A percentile compares a stretch with the other conserved stretches of the same genome.
Conservation (phyloP, 2,113 vertebrate species). For the Pangasianodon hypophthalmus region DNA sequence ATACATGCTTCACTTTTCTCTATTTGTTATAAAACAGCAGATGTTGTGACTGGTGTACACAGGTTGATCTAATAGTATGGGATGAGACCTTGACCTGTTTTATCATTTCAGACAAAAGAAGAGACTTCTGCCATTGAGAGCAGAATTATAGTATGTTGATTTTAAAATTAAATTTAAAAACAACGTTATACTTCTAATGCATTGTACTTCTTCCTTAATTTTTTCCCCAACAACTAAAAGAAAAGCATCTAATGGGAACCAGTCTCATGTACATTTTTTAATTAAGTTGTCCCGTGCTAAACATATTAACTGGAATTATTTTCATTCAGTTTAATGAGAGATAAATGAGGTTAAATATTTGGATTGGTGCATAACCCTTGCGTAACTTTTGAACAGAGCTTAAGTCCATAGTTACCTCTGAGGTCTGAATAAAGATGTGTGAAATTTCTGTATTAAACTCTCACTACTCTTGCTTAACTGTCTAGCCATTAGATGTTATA, state of each 20-base stretch:
- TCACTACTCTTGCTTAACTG: background rate
- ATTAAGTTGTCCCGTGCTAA: background rate
- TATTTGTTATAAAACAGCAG: conserved; percentile 2
- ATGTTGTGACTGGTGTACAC: background rate
- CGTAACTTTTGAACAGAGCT: background rate
- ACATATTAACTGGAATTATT: background rate
- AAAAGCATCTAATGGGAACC: background rate
- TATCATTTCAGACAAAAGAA: background rate
- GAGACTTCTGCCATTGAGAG: background rate
- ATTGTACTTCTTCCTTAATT: background rate
- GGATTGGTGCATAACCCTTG: background rate
- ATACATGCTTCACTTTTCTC: conserved; percentile 24
- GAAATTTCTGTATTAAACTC: background rate
- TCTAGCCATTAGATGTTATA: conserved; percentile 1
- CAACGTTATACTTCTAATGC: background rate
- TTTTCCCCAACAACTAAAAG: background rate
- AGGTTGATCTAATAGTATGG: background rate
- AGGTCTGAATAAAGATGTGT: background rate
- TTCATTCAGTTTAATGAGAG: conserved; percentile 1
- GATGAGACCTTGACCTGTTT: background rate
- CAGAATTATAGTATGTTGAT: background rate
- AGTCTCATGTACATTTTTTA: background rate
- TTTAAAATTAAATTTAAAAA: background rate
- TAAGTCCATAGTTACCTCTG: background rate
- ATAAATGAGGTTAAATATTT: conserved; percentile 18